phyloP scores from a whole-genome alignment of 2,113 vertebrate genomes.

The Patagioenas fasciata region DNA sequence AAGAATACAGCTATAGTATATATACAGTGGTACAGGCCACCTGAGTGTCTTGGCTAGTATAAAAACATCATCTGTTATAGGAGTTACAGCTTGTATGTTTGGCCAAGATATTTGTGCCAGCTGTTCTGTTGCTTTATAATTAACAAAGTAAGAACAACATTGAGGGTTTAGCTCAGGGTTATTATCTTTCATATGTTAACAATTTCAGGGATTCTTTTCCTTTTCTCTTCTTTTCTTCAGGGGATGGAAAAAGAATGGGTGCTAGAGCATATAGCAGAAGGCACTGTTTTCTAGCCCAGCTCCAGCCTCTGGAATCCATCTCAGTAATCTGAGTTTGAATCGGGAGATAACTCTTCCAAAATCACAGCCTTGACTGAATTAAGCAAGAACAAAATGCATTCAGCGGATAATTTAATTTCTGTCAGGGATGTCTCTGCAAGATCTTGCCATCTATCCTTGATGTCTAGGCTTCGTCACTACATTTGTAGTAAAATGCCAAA shows the following conservation, averaged over 20 bases:
- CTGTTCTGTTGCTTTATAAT: constrained; percentile 2
- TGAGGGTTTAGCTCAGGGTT: background rate
- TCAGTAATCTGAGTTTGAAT: background rate
- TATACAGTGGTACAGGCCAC: background rate
- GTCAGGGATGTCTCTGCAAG: background rate
- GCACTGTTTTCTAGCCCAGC: background rate
- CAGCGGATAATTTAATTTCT: background rate
- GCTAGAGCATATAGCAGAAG: background rate
- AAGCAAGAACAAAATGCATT: background rate
- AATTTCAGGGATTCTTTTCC: background rate
- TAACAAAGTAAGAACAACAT: constrained; percentile 1
- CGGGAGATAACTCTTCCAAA: background rate
- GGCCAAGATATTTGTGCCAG: background rate
- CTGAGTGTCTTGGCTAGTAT: background rate
- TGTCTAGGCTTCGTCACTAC: no score
- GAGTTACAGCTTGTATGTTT: background rate
- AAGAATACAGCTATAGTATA: background rate
- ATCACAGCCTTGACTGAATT: background rate
- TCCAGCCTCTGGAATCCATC: background rate
- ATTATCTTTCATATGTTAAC: background rate
- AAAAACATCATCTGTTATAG: background rate
- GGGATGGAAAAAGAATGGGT: background rate
- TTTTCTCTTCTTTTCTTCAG: background rate
- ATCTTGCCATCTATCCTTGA: background rate
- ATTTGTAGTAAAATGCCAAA: background rate